Conservation (phyloP, 2,888 invertebrate genomes). For the Xylota segnis region DNA sequence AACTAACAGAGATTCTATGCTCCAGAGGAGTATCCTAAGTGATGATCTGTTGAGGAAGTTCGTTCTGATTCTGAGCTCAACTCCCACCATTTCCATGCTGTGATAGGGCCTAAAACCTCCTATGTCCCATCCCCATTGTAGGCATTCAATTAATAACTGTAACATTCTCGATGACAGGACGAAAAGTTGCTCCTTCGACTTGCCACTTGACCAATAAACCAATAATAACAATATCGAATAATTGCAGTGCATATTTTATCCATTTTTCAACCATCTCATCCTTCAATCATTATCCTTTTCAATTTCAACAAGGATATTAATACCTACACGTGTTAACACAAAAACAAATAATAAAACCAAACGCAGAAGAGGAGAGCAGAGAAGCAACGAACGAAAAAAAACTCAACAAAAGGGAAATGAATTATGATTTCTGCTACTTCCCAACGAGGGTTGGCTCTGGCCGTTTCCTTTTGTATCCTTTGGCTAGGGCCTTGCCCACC, state of each 20-base stretch:
- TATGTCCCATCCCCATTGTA: not conserved
- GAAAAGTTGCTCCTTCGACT: conserved; percentile 46
- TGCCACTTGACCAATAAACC: conserved; percentile 49
- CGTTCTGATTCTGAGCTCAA: too few relatives aligned
- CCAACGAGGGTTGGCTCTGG: conserved; percentile 38
- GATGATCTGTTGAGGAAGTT: too few relatives aligned
- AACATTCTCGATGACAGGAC: conserved; percentile 63
- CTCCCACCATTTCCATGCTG: too few relatives aligned
- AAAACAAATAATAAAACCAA: conserved; percentile 45
- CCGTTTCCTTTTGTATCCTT: conserved; percentile 38
- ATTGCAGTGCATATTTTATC: conserved; percentile 69
- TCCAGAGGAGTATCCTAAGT: too few relatives aligned
- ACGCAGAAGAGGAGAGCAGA: not conserved
- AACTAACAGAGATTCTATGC: too few relatives aligned
- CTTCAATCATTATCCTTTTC: conserved; percentile 51
- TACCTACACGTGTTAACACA: conserved; percentile 66
- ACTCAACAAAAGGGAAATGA: conserved; percentile 65
- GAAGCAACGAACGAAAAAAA: conserved; percentile 2
- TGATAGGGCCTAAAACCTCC: too few relatives aligned
- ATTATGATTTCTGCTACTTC: conserved; percentile 63
- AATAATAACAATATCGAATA: conserved; percentile 31
- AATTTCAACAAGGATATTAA: conserved; percentile 70
- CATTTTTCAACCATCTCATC: conserved; percentile 57
- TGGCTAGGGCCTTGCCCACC: conserved; percentile 16
- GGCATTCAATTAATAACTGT: conserved; percentile 8